These are phyloP conservation scores for Eupithecia abbreviata DNA, from an alignment of 2,888 invertebrate species.

Conservation along the genomic window DNA sequence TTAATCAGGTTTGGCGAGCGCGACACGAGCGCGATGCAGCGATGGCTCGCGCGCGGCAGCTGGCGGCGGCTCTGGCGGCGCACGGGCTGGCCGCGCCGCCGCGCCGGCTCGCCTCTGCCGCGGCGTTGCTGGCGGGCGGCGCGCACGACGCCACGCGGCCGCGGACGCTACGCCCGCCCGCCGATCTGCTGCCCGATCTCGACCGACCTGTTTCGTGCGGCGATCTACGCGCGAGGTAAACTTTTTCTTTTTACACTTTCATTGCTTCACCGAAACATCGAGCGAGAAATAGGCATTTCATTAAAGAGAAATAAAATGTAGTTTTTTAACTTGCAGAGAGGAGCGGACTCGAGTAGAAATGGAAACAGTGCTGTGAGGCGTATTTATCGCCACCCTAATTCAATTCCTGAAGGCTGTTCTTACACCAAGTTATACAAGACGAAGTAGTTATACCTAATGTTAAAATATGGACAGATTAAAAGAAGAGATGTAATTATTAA, in stretches of 20 bases:
- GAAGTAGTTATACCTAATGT: constrained; percentile 83
- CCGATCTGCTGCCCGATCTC: constrained; percentile 77
- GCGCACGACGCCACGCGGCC: constrained; percentile 83
- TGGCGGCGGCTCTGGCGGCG: constrained; percentile 93
- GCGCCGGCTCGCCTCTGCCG: constrained; percentile 86
- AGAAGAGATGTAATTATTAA: constrained; percentile 84
- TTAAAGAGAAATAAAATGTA: not conserved
- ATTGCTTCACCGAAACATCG: not conserved
- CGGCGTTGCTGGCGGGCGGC: constrained; percentile 82
- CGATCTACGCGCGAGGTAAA: constrained; percentile 73
- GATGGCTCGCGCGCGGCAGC: constrained; percentile 90
- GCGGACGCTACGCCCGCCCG: constrained; percentile 71
- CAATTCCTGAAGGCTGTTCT: constrained; percentile 84
- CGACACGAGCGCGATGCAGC: constrained; percentile 95
- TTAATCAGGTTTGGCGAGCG: constrained; percentile 90
- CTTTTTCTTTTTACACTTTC: not conserved
- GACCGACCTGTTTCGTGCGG: constrained; percentile 80
- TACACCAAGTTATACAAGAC: constrained; percentile 84
- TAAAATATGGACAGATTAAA: constrained; percentile 82
- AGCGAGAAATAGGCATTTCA: not conserved
- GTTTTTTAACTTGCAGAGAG: constrained; percentile 66
- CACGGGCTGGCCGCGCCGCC: constrained; percentile 92
- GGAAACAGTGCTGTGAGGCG: constrained; percentile 95
- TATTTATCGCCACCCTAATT: constrained; percentile 80
- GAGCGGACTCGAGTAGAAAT: constrained; percentile 91